Conservation (phyloP, 30 jellyfish, hydroid and myxozoan genomes). For the Aurelia coerulea region DNA sequence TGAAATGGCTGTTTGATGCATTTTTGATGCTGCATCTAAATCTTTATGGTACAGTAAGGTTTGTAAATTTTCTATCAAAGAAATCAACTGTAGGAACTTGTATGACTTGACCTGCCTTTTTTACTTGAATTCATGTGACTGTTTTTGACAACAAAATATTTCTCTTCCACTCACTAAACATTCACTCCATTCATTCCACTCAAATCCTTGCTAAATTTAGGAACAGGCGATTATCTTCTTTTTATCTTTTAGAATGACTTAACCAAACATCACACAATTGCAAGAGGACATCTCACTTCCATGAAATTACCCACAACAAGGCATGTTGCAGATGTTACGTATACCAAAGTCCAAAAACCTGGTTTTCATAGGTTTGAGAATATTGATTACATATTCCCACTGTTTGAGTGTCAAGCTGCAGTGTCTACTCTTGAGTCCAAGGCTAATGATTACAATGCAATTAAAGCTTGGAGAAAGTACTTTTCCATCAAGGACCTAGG, state of each 20-base stretch:
- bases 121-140: too few relatives aligned
- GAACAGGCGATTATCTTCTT: too few relatives aligned
- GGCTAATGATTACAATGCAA: not conserved
- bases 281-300: not conserved
- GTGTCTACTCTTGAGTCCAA: constrained; percentile 2
- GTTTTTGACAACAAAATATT: too few relatives aligned
- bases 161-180: too few relatives aligned
- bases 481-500: not conserved
- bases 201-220: too few relatives aligned
- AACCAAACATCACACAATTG: not conserved
- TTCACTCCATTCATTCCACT: too few relatives aligned
- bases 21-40: too few relatives aligned
- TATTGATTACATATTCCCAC: not conserved
- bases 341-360: not conserved
- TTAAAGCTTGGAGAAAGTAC: constrained; percentile 2
- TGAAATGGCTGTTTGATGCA: too few relatives aligned
- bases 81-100: too few relatives aligned
- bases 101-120: too few relatives aligned
- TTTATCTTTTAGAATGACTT: not conserved
- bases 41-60: too few relatives aligned
- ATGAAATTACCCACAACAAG: not conserved
- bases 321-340: not conserved
- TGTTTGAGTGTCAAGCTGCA: constrained; percentile 10
- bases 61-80: too few relatives aligned
- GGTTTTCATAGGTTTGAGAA: not conserved